Evolutionary conservation across 2,888 invertebrate species (phyloP).

Genomic region (Andrena dorsata): DNA sequence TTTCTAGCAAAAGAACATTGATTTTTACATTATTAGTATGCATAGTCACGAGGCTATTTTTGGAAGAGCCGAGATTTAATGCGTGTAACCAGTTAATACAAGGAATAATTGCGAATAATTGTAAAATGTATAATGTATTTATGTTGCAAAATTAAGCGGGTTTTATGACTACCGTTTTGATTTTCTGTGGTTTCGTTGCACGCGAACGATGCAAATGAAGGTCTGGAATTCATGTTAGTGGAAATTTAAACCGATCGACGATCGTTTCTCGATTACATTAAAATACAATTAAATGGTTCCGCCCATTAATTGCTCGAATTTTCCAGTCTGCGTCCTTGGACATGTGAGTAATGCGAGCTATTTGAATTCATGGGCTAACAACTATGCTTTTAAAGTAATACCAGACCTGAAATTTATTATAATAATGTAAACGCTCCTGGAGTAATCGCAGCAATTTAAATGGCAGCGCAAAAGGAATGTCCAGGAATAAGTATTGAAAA

Average conservation of each 20-base stretch:
- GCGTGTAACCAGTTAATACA: not conserved
- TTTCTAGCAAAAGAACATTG: not conserved
- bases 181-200: not conserved
- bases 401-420: no score
- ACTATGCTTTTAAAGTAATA: not conserved
- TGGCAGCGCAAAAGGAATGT: not conserved
- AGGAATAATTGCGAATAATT: constrained; percentile 17
- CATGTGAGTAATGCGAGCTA: constrained; percentile 11
- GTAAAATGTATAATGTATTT: constrained; percentile 27
- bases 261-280: constrained; percentile 22
- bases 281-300: constrained; percentile 18
- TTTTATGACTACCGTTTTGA: constrained; percentile 33
- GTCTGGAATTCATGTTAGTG: constrained; percentile 20
- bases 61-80: not conserved
- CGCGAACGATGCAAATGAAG: not conserved
- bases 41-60: constrained; percentile 1
- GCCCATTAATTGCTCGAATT: constrained; percentile 33
- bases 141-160: constrained; percentile 35
- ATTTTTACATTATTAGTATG: not conserved
- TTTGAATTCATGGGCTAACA: constrained; percentile 22
- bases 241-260: constrained; percentile 43
- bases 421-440: not conserved
- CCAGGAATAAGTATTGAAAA: not conserved
- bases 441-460: not conserved
- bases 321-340: constrained; percentile 4